Evolutionary conservation across 2,888 invertebrate species (phyloP).

Genomic region (Lathronympha strigana): DNA sequence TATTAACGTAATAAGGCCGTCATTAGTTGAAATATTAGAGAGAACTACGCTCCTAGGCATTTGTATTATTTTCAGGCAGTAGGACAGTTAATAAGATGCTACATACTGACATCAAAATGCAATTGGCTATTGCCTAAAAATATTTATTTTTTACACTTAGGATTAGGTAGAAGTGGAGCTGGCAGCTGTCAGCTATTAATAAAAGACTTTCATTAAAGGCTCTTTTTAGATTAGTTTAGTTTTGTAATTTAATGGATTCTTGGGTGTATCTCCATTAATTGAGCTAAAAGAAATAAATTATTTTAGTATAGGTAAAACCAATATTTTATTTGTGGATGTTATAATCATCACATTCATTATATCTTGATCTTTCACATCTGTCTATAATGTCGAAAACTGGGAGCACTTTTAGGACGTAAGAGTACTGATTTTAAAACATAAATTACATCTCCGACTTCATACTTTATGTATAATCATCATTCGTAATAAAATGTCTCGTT

Average conservation of each 20-base stretch:
- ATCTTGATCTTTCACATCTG: slow-evolving; percentile 34
- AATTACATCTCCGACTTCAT: slow-evolving; percentile 27
- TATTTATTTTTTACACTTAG: slow-evolving; percentile 9
- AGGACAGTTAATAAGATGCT: background rate
- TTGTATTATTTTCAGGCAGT: too few species aligned
- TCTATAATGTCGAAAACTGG: slow-evolving; percentile 26
- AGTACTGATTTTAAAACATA: slow-evolving; percentile 22
- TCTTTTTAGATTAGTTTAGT: slow-evolving; percentile 36
- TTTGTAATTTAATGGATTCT: slow-evolving; percentile 17
- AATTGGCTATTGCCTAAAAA: background rate
- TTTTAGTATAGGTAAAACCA: slow-evolving; percentile 34
- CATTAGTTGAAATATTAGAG: too few species aligned
- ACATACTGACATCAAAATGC: background rate
- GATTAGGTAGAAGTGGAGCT: slow-evolving; percentile 8
- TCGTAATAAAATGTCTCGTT: slow-evolving; percentile 21
- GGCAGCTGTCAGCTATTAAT: slow-evolving; percentile 23
- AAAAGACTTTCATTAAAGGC: slow-evolving; percentile 37
- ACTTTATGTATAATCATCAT: slow-evolving; percentile 19
- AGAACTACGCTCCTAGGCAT: too few species aligned
- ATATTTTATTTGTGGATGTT: slow-evolving; percentile 34
- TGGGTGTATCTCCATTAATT: slow-evolving; percentile 26
- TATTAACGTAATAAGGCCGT: too few species aligned
- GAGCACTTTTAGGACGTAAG: slow-evolving; percentile 36
- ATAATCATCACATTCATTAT: slow-evolving; percentile 33
- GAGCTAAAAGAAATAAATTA: slow-evolving; percentile 37